Evolutionary conservation across 2,113 vertebrate genomes (phyloP).

Genomic region (Rhipidura dahli): DNA sequence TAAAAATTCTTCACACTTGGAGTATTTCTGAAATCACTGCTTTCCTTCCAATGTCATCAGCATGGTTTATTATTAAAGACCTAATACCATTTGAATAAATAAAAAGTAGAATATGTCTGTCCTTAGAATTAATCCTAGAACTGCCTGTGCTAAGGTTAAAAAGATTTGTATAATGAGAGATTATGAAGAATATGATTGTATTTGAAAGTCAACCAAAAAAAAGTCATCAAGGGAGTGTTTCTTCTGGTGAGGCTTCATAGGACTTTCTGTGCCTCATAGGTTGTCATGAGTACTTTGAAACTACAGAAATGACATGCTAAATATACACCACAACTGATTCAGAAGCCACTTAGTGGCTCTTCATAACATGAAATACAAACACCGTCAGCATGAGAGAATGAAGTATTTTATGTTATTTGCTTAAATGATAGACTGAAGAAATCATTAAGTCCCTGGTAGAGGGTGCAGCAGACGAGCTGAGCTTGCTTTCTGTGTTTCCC

Average conservation of each 20-base stretch:
- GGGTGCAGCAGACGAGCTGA: not conserved
- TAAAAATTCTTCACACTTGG: not conserved
- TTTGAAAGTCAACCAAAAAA: not conserved
- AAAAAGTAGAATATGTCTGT: not conserved
- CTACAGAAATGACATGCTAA: not conserved
- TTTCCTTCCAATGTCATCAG: not conserved
- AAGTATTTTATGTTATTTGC: not conserved
- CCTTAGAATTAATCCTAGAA: not conserved
- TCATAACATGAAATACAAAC: not conserved
- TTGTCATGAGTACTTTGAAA: not conserved
- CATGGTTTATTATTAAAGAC: not conserved
- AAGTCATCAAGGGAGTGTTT: not conserved
- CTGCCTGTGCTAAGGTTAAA: not conserved
- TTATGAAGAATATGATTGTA: not conserved
- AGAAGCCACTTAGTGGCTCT: not conserved
- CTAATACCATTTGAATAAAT: not conserved
- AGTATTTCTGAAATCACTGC: not conserved
- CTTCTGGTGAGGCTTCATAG: not conserved
- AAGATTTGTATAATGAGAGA: not conserved
- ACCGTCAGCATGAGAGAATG: not conserved
- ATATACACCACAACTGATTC: accelerated
- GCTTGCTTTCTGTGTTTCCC: not conserved
- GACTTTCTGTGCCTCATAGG: not conserved
- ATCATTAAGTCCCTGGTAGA: not conserved
- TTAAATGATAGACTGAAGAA: not conserved